A percentile compares a stretch with the other conserved stretches of the same genome.
phyloP scores from a whole-genome alignment of 2,113 vertebrate genomes.

The Colossoma macropomum region DNA sequence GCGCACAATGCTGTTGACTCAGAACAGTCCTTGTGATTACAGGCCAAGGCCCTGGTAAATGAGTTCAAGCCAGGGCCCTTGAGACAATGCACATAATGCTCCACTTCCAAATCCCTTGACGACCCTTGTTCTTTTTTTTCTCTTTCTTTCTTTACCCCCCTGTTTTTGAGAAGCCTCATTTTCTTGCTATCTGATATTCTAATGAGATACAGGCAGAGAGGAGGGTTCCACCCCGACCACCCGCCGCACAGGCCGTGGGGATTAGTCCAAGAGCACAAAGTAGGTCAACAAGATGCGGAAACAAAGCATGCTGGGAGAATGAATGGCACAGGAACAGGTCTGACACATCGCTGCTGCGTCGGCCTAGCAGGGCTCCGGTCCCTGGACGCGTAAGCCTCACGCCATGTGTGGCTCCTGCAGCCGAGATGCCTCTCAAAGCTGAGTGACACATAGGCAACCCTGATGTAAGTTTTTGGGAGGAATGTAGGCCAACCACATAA shows the following conservation, averaged over 20 bases:
- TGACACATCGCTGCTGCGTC: conserved; percentile 36
- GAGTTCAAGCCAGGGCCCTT: conserved; percentile 53
- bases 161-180: conserved; percentile 15
- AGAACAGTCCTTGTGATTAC: conserved; percentile 43
- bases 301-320: conserved; percentile 58
- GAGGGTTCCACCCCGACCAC: conserved; percentile 57
- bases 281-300: conserved; percentile 65
- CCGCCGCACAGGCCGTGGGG: conserved; percentile 54
- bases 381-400: conserved; percentile 40
- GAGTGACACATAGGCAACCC: conserved; percentile 37
- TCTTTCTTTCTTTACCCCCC: neutral
- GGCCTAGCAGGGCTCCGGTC: conserved; percentile 43
- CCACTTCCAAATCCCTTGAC: conserved; percentile 53
- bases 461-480: conserved; percentile 37
- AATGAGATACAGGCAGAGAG: conserved; percentile 54
- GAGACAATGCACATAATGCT: conserved; percentile 40
- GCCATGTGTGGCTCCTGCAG: conserved; percentile 40
- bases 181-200: conserved; percentile 60
- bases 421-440: neutral
- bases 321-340: conserved; percentile 51
- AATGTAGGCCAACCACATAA: conserved; percentile 52
- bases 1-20: conserved; percentile 49
- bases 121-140: conserved; percentile 4
- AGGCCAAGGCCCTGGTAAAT: conserved; percentile 53
- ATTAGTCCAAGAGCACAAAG: conserved; percentile 64